phyloP scores from a whole-genome alignment of 2,113 vertebrate genomes.

The Nansenia antarctica region DNA sequence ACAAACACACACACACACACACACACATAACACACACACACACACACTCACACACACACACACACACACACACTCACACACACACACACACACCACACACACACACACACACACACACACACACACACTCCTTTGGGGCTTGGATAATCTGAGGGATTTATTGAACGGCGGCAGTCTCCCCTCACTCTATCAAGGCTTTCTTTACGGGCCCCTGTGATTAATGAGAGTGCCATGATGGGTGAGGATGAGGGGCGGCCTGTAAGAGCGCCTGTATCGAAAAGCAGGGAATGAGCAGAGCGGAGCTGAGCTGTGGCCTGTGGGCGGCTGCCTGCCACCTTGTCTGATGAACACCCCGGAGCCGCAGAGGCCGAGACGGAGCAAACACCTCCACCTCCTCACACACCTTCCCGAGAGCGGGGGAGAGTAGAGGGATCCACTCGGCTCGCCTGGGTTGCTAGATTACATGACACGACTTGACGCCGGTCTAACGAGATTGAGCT shows the following conservation, averaged over 20 bases:
- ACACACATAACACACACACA: slow-evolving; percentile 26
- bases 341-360: slow-evolving; percentile 63
- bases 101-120: slow-evolving; percentile 13
- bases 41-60: slow-evolving; percentile 24
- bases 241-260: slow-evolving; percentile 34
- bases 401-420: neutral
- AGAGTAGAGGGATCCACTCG: neutral
- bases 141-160: slow-evolving; percentile 77
- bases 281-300: slow-evolving; percentile 41
- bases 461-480: slow-evolving; percentile 23
- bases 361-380: slow-evolving; percentile 59
- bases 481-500: slow-evolving; percentile 14
- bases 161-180: slow-evolving; percentile 68
- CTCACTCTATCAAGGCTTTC: slow-evolving; percentile 70
- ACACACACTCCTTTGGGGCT: slow-evolving; percentile 44
- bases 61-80: slow-evolving; percentile 12
- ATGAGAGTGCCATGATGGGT: slow-evolving; percentile 57
- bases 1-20: slow-evolving; percentile 33
- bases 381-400: too few species aligned
- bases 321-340: slow-evolving; percentile 50
- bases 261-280: slow-evolving; percentile 46
- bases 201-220: slow-evolving; percentile 67
- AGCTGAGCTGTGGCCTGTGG: slow-evolving; percentile 14
- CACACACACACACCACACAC: slow-evolving; percentile 9
- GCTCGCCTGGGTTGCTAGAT: neutral